A percentile compares a stretch with the other conserved stretches of the same genome.
Conservation (phyloP, 1,140 invertebrate genomes). For the Leptonema lineaticorne region DNA sequence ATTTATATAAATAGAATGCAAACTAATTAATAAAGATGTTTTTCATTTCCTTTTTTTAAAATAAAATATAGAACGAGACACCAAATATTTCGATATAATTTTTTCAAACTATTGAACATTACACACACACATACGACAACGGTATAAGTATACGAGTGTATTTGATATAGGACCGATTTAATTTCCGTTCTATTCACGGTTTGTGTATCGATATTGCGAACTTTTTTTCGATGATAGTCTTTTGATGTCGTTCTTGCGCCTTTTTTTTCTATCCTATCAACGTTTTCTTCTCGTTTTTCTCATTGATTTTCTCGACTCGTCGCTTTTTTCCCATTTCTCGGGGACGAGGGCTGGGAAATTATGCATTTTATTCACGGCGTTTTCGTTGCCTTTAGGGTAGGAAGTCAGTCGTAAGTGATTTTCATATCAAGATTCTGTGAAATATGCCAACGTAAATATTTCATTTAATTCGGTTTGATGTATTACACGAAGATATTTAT, state of each 20-base stretch:
- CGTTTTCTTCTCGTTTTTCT: background rate
- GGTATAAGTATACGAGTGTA: too few species aligned
- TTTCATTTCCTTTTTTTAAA: too few species aligned
- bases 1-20: too few species aligned
- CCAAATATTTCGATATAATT: too few species aligned
- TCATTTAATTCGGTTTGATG: constrained; percentile 29
- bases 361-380: constrained; percentile 29
- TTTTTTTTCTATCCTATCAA: background rate
- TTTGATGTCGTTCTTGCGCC: constrained; percentile 4
- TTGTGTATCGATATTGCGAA: constrained; percentile 26
- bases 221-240: constrained; percentile 33
- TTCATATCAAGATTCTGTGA: constrained; percentile 35
- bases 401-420: constrained; percentile 39
- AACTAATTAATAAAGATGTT: too few species aligned
- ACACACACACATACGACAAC: too few species aligned
- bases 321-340: background rate
- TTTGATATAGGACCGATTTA: constrained; percentile 38
- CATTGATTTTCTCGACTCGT: too few species aligned
- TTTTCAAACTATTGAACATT: too few species aligned
- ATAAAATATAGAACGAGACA: too few species aligned
- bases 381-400: background rate
- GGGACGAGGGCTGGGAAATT: constrained; percentile 13
- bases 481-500: constrained; percentile 28
- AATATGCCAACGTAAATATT: constrained; percentile 38
- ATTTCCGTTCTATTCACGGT: constrained; percentile 40